Base-by-base conservation (phyloP, 2,888 invertebrate species). In the Orthosia cruda region DNA sequence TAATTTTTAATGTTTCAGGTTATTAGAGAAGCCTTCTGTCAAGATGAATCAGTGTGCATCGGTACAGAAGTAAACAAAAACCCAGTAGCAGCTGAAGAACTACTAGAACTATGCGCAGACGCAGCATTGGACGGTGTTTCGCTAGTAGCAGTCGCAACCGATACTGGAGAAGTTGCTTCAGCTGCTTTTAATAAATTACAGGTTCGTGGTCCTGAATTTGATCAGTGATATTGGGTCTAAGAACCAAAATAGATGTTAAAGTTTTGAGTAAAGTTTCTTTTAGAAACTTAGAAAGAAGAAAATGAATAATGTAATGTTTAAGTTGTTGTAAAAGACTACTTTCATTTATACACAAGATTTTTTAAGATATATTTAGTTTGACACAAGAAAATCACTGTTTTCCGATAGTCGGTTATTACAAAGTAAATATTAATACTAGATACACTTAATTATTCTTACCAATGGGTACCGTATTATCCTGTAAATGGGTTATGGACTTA, bases 141-240 rank as follows among this genome's bases (percentile, higher is more conserved):
- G 0, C 86, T 98, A 57, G 96, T 98, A 0, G 98, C 97, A 0
- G 93, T 97, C 1, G 97, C 97, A 71, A 94, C 95, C 9, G 89
- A 91, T 1, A 97, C 94, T 0, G 96, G 97, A 0, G 95, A 97
- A 86, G 97, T 98, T 1, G 97, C 95, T 7, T 97, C 97, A 0
- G 97, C 97, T 2, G 92, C 97, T 5, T 97, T 98, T 88, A 98
- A 98, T 91, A 98, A 98, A 94, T 93, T 98, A 77, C 98, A 98
- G 95, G 98, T 61, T 59, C 4, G 45, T 45, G 9, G 45, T 4
- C 1, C 15, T 45, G 16, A 45, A 61, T 15, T 61, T 61, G 40
- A 40, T 45, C n/a, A 23, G 32, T 32, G 40, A 40, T 40, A 40
- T 40, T 40, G 40, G 9, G 40, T 40, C 9, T 7, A 55, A 23